Conservation (phyloP, 64 coral and sea anemone species). For the Platygyra sinensis region DNA sequence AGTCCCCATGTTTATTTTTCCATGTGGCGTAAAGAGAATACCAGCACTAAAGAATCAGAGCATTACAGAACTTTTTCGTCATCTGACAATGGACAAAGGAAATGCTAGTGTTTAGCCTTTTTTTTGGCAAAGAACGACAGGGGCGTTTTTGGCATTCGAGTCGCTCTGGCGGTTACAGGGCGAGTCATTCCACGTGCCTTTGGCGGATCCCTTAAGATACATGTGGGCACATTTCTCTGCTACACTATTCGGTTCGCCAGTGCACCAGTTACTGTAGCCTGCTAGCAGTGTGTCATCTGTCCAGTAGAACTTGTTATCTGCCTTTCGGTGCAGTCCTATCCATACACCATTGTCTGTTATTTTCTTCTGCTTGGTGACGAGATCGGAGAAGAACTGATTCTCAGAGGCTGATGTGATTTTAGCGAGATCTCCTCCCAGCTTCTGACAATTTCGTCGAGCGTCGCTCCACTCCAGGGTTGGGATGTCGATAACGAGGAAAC, state of each 20-base stretch:
- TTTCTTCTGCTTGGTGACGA: not conserved
- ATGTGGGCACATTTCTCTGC: not conserved
- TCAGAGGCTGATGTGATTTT: not conserved
- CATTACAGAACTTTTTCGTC: too few relatives aligned
- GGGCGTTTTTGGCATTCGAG: not conserved
- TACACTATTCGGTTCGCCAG: not conserved
- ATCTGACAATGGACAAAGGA: not conserved
- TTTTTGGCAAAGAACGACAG: slow-evolving; percentile 31
- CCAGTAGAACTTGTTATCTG: not conserved
- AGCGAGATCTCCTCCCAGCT: not conserved
- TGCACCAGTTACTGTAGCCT: not conserved
- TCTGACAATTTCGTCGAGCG: not conserved
- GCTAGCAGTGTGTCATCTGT: not conserved
- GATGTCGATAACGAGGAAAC: slow-evolving; percentile 10
- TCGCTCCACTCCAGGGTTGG: not conserved
- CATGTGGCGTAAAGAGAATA: too few relatives aligned
- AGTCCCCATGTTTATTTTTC: too few relatives aligned
- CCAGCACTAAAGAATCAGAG: too few relatives aligned
- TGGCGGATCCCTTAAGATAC: too few relatives aligned
- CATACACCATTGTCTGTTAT: not conserved
- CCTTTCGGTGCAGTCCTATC: not conserved
- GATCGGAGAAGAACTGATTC: not conserved
- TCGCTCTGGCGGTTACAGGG: not conserved
- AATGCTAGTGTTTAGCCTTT: not conserved
- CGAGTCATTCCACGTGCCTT: not conserved